These are phyloP conservation scores for Corella eumyota DNA, from an alignment of 23 tunicate species.

Conservation along the genomic window DNA sequence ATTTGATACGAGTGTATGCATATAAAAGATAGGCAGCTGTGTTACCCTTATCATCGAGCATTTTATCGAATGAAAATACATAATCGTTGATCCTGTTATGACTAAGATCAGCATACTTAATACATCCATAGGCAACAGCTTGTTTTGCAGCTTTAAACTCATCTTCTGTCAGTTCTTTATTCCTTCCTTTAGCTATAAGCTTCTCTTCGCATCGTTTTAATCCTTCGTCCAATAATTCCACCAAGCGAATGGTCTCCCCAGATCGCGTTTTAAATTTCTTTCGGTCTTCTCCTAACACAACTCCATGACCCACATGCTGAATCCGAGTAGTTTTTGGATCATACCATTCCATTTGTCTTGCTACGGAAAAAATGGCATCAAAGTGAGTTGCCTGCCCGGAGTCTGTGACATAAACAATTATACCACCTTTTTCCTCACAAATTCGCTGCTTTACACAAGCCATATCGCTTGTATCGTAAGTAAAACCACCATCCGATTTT, in stretches of 20 bases:
- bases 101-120: constrained; percentile 87
- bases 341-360: constrained; percentile 68
- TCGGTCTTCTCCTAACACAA: constrained; percentile 90
- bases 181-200: constrained; percentile 61
- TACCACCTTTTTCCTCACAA: constrained; percentile 81
- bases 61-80: constrained; percentile 86
- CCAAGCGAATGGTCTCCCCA: constrained; percentile 85
- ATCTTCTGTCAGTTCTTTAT: constrained; percentile 46
- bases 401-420: constrained; percentile 76
- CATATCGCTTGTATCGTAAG: constrained; percentile 94
- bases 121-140: constrained; percentile 93
- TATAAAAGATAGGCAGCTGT: constrained; percentile 91
- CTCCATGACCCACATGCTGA: constrained; percentile 82
- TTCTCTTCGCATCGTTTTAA: constrained; percentile 70
- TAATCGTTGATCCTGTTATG: constrained; percentile 82
- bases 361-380: constrained; percentile 38
- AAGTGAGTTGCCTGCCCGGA: constrained; percentile 80
- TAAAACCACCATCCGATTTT: constrained; percentile 93
- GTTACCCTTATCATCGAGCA: constrained; percentile 94
- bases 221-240: constrained; percentile 83
- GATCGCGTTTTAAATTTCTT: constrained; percentile 94
- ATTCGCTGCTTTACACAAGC: constrained; percentile 80
- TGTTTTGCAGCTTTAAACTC: constrained; percentile 72
- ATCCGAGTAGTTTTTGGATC: constrained; percentile 50
- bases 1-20: constrained; percentile 79